Percentiles rank a stretch among this genome's conserved stretches.
Evolutionary conservation across 1,140 invertebrate genomes (phyloP).

Genomic region (Muscidifurax raptorellus): DNA sequence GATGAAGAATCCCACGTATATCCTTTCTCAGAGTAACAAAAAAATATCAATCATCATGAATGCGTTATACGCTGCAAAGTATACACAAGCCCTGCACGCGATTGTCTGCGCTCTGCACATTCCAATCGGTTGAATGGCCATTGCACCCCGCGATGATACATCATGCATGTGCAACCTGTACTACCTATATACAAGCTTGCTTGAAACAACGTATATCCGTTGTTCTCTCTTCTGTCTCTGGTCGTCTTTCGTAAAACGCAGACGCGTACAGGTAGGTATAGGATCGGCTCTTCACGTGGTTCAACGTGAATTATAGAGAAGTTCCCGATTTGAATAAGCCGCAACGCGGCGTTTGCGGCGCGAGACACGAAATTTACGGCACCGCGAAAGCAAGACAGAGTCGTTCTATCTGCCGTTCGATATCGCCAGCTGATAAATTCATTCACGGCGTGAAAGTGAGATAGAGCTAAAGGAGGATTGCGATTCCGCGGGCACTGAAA

Average conservation of each 20-base stretch:
- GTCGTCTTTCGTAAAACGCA: neutral
- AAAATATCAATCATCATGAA: neutral
- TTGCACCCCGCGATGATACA: neutral
- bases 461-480: neutral
- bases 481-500: neutral
- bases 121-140: neutral
- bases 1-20: too few relatives aligned
- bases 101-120: neutral
- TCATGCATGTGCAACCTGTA: too few relatives aligned
- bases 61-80: neutral
- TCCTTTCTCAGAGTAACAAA: too few relatives aligned
- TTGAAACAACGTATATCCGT: neutral
- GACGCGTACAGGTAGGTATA: neutral
- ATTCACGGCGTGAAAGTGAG: neutral
- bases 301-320: slow-evolving; percentile 24
- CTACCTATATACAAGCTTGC: neutral
- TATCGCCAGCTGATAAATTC: slow-evolving; percentile 31
- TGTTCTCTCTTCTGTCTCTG: neutral
- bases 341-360: neutral
- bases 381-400: neutral
- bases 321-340: slow-evolving; percentile 41
- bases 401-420: slow-evolving; percentile 19
- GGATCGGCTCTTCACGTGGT: neutral
- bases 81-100: neutral
- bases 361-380: slow-evolving; percentile 17